Conservation (phyloP, 2,113 vertebrate genomes). For the Sminthopsis crassicaudata region DNA sequence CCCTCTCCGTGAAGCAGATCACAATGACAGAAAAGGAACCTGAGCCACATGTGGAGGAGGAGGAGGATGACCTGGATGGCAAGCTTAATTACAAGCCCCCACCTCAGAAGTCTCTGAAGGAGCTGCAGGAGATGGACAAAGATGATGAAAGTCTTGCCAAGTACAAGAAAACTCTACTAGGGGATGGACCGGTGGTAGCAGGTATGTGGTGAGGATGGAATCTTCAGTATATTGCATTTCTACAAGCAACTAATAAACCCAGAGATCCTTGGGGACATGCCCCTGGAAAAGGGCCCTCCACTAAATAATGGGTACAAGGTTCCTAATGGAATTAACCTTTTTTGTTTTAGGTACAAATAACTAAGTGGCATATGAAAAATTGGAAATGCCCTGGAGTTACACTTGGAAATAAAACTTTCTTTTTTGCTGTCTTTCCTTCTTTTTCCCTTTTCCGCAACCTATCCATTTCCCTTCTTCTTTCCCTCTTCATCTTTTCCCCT, state of each 20-base stretch:
- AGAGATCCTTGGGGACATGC: neutral
- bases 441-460: neutral
- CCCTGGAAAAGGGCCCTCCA: neutral
- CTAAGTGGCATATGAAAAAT: neutral
- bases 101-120: conserved; percentile 88
- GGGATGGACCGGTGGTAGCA: conserved; percentile 85
- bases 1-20: conserved; percentile 53
- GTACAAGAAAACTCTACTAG: conserved; percentile 89
- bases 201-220: conserved; percentile 72
- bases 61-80: conserved; percentile 85
- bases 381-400: conserved; percentile 9
- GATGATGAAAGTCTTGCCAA: conserved; percentile 88
- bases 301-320: neutral
- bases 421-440: neutral
- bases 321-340: neutral
- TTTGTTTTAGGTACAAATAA: neutral
- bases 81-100: conserved; percentile 90
- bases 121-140: conserved; percentile 89
- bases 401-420: neutral
- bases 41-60: conserved; percentile 84
- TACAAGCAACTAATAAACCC: neutral
- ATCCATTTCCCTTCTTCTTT: neutral
- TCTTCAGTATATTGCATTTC: neutral
- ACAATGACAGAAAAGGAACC: conserved; percentile 86
- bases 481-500: neutral